Evolutionary conservation across 2,888 invertebrate species (phyloP).

Genomic region (Ormyrus rosae): DNA sequence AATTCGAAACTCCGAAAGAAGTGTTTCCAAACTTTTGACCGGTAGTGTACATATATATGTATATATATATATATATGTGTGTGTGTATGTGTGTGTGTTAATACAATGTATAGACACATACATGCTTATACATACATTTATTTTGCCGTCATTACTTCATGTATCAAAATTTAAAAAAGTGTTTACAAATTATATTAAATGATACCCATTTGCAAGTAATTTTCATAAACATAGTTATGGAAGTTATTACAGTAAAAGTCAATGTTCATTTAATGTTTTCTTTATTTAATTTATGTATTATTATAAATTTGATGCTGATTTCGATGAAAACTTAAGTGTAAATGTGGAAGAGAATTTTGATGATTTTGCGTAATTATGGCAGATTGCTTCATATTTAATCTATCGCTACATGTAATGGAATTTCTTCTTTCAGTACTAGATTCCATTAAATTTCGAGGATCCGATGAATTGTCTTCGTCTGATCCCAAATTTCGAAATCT

Average conservation of each 20-base stretch:
- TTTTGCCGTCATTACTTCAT: conserved; percentile 8
- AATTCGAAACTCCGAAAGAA: too few species aligned
- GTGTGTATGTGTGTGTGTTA: too few species aligned
- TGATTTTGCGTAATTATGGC: conserved; percentile 60
- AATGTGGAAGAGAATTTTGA: conserved; percentile 48
- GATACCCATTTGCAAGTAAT: conserved; percentile 5
- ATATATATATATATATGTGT: too few species aligned
- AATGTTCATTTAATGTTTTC: conserved; percentile 1
- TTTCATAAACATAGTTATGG: neutral
- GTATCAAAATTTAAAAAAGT: conserved; percentile 36
- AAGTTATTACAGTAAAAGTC: conserved; percentile 8
- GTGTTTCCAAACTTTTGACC: too few species aligned
- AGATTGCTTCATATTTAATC: conserved; percentile 69
- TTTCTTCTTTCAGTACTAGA: conserved; percentile 69
- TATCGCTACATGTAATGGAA: conserved; percentile 72
- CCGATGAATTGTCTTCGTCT: conserved; percentile 71
- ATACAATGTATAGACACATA: too few species aligned
- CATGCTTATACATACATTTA: too few species aligned
- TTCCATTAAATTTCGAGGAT: conserved; percentile 70
- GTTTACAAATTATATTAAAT: conserved; percentile 28
- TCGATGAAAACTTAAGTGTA: conserved; percentile 48
- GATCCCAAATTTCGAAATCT: conserved; percentile 85
- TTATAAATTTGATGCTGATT: conserved; percentile 50
- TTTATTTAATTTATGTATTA: conserved; percentile 45
- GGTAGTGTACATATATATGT: too few species aligned